Base-by-base conservation (phyloP, 37 sponge, comb jelly and placozoan species). In the Mnemiopsis leidyi region DNA sequence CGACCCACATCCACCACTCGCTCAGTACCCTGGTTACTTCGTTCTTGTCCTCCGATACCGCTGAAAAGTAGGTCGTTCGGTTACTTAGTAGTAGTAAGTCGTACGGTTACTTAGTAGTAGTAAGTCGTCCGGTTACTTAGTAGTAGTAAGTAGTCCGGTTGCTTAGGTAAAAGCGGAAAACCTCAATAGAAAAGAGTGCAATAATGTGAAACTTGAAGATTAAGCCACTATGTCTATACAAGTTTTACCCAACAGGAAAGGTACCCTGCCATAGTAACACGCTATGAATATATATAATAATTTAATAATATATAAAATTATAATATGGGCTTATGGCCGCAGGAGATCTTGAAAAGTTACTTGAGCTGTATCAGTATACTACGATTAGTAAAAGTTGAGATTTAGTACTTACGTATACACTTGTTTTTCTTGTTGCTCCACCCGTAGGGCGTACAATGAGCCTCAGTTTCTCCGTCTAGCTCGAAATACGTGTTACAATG, bases 1-100 rank as follows among this genome's bases (percentile, higher is more conserved):
- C 90, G 21, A 85, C 29, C 90, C 90, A 85, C 25, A 85, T 85
- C 90, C 90, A 85, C 90, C 90, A 85, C 13, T 85, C 90, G n/a
- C 90, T 26, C 24, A 85, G 24, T 28, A 71, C 75, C n/a, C 30
- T 71, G 21, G 75, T 71, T 7, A 71, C 75, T 25, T 71, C 75
- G 30, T 71, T 71, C 75, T 71, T 18, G n/a, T 71, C 68, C 61
- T 48, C 61, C 13, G 61, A 48, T 13, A 48, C 13, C 61, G 61
- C 61, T 48, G 61, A 48, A 48, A 48, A 48, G 61, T 48, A 48
- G 61, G 13, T n/a, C n/a, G n/a, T n/a, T n/a, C n/a, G n/a, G n/a
- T n/a, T n/a, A n/a, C n/a, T n/a, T n/a, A n/a, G n/a, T n/a, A n/a
- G n/a, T n/a, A n/a, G n/a, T n/a, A n/a, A n/a, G n/a, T n/a, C n/a